Base-by-base conservation (phyloP, 1,140 invertebrate genomes). In the Bombus picipes region DNA sequence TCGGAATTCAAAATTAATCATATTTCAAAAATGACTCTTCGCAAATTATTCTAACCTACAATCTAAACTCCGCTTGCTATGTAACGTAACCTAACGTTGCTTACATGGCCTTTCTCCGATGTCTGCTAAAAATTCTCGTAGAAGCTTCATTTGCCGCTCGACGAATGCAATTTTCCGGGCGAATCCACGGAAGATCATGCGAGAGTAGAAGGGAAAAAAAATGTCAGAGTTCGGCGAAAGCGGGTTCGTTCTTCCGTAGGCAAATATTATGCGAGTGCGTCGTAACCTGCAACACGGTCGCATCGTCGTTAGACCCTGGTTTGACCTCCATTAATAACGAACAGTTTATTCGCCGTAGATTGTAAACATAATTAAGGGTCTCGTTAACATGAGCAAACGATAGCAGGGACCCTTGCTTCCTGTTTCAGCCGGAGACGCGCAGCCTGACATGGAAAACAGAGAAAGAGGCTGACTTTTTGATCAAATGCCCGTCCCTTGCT, bases 291-390 rank as follows among this genome's bases (percentile, higher is more conserved):
- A 77, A 81, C 88, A 65, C 39, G 62, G 37, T 71, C 57, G 72
- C 71, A 41, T 34, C 62, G 70, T 72, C 72, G 65, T 80, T 43
- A 65, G 68, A 83, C 74, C 32, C 81, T 34, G n/a, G 73, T 87
- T 86, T 89, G 88, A 89, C 90, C 83, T 87, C 85, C 84, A 87
- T 88, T 89, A 90, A 90, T 92, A 92, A 92, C 77, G 79, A 89
- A 87, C 81, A 74, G 87, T 91, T 90, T 84, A 86, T 91, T 85
- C 89, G 81, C 81, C 76, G 79, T 81, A 84, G 71, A 91, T 90
- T 86, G 89, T 90, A 92, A 92, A 92, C 89, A 92, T 91, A 92
- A 92, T 92, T 92, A 92, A 90, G 70, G 86, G 88, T 85, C 91
- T 91, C 89, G 89, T 92, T 92, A 91, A 90, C 90, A 83, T 87